Base-by-base conservation (phyloP, 2,888 invertebrate species). In the Microplitis deprimator region DNA sequence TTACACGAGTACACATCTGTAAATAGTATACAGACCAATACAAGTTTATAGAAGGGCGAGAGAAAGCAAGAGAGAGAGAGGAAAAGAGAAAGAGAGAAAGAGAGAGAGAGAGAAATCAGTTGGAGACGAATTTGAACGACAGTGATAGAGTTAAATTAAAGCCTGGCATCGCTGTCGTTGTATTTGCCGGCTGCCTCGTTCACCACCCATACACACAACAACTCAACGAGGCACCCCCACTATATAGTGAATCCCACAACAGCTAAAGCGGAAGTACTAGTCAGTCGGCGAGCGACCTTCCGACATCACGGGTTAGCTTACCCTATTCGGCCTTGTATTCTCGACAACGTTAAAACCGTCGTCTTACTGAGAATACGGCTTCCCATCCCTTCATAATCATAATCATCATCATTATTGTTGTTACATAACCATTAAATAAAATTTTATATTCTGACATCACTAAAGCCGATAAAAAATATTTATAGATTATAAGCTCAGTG, bases 241-340 rank as follows among this genome's bases (percentile, higher is more conserved):
- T 70, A 77, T 81, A 87, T 87, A 86, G 88, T 87, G 86, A 89
- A 89, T 89, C 89, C 89, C 89, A 89, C 89, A 89, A 89, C 89
- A 89, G 89, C 88, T 84, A 86, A 86, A 88, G 85, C 89, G 89
- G 89, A 89, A 89, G 89, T 89, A 83, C 87, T 88, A 89, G 89
- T 89, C 89, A 89, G 89, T 89, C 89, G 89, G 88, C 88, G 89
- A 89, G 89, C 89, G 89, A 89, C 89, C 89, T 89, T 89, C 87
- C 89, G 88, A 89, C 89, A 87, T 89, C 85, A 89, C 89, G 89
- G 89, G 88, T 89, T 89, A 87, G 87, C 86, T 85, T 87, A 77
- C 81, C 80, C 85, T 87, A 86, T 72, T 40, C 85, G 84, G 84
- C 84, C 86, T 84, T 84, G 85, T 83, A 82, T 82, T 82, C 81